Percentiles rank a stretch among this genome's conserved stretches.
Evolutionary conservation across 2,113 vertebrate genomes (phyloP).

Genomic region (Ciconia stormi): DNA sequence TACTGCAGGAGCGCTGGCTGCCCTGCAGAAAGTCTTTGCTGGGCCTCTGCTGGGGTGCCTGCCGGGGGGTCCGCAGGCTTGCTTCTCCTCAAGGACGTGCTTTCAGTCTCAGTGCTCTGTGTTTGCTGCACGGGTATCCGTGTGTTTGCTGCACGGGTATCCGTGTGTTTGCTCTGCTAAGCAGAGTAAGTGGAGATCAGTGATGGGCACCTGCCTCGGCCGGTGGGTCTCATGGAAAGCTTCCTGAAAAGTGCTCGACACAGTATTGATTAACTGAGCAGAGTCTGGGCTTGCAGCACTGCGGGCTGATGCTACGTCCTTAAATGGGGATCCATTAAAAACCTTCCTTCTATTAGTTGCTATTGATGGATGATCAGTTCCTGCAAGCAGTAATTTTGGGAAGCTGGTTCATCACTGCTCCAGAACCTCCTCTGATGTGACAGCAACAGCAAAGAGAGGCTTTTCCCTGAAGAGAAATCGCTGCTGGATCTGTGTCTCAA

Average conservation of each 20-base stretch:
- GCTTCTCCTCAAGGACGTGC: neutral
- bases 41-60: neutral
- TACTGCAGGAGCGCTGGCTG: neutral
- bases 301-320: neutral
- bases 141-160: neutral
- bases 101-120: neutral
- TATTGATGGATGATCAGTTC: neutral
- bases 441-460: neutral
- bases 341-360: neutral
- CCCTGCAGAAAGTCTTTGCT: neutral
- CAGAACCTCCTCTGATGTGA: neutral
- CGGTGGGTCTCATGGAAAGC: neutral
- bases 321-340: neutral
- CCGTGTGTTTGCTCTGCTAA: neutral
- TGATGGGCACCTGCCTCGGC: fast-evolving
- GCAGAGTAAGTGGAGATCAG: neutral
- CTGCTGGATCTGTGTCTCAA: neutral
- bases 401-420: neutral
- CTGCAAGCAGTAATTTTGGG: neutral
- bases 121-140: fast-evolving
- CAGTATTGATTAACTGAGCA: fast-evolving
- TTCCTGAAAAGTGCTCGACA: neutral
- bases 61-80: neutral
- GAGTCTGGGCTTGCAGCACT: neutral
- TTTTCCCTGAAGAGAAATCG: neutral